Percentiles rank a stretch among this genome's conserved stretches.
Conservation (phyloP, 2,797 vertebrate genomes). For the Argya squamiceps region DNA sequence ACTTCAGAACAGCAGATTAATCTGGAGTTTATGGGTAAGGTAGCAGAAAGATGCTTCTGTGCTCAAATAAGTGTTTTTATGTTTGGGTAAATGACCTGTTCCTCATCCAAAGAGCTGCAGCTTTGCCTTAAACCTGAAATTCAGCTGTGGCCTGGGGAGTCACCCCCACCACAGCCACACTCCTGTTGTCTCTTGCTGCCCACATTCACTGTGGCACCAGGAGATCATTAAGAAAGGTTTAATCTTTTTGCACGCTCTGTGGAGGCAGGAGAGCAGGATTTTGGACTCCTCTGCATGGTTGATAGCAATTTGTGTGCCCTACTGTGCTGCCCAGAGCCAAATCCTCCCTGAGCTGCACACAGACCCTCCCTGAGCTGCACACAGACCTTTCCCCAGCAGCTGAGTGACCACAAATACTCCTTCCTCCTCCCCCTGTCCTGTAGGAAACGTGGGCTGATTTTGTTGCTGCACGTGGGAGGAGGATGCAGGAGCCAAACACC, state of each 20-base stretch:
- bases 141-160: not conserved
- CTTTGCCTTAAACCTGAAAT: not conserved
- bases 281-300: accelerated
- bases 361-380: not conserved
- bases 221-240: not conserved
- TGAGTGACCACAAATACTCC: not conserved
- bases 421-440: accelerated
- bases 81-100: not conserved
- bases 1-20: not conserved
- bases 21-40: not conserved
- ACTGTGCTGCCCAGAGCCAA: not conserved
- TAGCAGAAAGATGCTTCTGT: not conserved
- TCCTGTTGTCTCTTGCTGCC: not conserved
- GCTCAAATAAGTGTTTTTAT: not conserved
- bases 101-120: not conserved
- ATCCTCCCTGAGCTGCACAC: not conserved
- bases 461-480: not conserved
- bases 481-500: not conserved
- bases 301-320: not conserved
- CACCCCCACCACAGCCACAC: accelerated
- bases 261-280: not conserved
- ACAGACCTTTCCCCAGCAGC: not conserved
- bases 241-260: not conserved
- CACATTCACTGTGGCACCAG: accelerated
- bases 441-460: not conserved